Base-by-base conservation (phyloP, 2,888 invertebrate species). In the Drosophila pegasa region DNA sequence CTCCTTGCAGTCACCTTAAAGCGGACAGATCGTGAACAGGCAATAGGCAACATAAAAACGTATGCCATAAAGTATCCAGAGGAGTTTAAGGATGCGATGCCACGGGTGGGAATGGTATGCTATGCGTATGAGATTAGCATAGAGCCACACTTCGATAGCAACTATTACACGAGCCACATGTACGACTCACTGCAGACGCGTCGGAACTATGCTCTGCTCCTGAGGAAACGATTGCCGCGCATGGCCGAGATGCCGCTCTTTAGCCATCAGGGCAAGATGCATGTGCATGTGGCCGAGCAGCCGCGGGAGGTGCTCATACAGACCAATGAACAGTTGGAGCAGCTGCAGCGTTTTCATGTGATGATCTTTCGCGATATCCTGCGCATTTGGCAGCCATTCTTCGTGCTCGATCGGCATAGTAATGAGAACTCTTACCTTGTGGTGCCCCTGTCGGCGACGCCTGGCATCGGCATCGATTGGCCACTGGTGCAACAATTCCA, bases 321-420 rank as follows among this genome's bases (percentile, higher is more conserved):
- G 51, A 91, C 92, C 2, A 58, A 89, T 0, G 87, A 92, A 0
- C 90, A 96, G 71, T 91, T 97, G 45, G 76, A 92, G 0, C 80
- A 91, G 22, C 82, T 96, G 65, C 93, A 91, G 86, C 92, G 93
- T 18, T 97, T 97, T 88, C 97, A 98, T 89, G 93, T 93, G 45
- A 94, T 96, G 87, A 75, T 98, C n/a, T 97, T 97, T 89, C 93
- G 94, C 8, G 94, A 96, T 90, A 93, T 98, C 1, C 90, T 97
- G 20, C 92, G 93, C 12, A 76, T 82, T 14, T 93, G 95, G 52
- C 95, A 95, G 78, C 89, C 92, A 25, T 96, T 95, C 87, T 90
- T 95, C 48, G 91, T 94, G 0, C 93, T 94, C 59, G 94, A 95
- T 74, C 93, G 93, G 12, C 90, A 91, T 12, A 93, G 94, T 75